Conservation (phyloP, 2,888 invertebrate species). For the Lasioglossum zephyrum region DNA sequence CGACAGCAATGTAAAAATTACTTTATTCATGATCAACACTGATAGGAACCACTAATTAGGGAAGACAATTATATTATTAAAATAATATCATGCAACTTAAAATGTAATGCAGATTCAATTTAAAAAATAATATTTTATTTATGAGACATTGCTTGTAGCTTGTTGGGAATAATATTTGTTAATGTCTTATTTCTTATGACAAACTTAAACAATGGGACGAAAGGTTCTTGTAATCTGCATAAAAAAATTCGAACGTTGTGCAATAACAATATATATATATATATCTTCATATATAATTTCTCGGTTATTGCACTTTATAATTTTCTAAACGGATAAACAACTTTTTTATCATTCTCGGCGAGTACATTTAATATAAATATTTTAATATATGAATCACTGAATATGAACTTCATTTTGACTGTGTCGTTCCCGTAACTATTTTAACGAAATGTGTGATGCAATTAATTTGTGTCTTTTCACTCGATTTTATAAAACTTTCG, state of each 20-base stretch:
- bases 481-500: slow-evolving; percentile 13
- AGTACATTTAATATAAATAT: not conserved
- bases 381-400: not conserved
- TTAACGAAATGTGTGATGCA: not conserved
- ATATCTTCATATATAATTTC: too few relatives aligned
- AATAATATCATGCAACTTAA: not conserved
- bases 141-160: not conserved
- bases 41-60: not conserved
- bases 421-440: not conserved
- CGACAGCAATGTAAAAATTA: not conserved
- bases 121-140: not conserved
- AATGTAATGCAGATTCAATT: not conserved
- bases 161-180: not conserved
- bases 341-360: not conserved
- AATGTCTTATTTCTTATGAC: not conserved
- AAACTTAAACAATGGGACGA: not conserved
- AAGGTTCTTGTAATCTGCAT: too few relatives aligned
- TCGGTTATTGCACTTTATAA: too few relatives aligned
- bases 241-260: not conserved
- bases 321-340: not conserved
- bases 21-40: not conserved
- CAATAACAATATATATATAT: too few relatives aligned
- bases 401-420: not conserved
- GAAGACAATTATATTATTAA: not conserved
- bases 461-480: not conserved